Percentiles rank a stretch among this genome's conserved stretches.
These are phyloP conservation scores for Echinometra lucunter DNA, from an alignment of 53 echinoderm and acorn worm genomes.

Conservation along the genomic window DNA sequence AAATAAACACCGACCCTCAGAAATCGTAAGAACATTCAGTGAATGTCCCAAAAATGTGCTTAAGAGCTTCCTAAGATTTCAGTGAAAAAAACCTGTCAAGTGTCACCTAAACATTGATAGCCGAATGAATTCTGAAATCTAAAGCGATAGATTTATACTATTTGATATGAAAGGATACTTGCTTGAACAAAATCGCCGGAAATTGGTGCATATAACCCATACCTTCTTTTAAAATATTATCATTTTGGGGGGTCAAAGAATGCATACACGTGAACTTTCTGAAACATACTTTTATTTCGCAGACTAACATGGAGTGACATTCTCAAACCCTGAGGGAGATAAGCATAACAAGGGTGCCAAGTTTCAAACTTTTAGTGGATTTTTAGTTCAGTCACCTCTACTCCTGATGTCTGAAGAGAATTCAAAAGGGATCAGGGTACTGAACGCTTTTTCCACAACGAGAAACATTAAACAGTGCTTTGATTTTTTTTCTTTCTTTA, in stretches of 20 bases:
- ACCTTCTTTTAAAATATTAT: background rate
- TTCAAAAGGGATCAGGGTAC: background rate
- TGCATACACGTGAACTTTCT: no score
- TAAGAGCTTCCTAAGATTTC: background rate
- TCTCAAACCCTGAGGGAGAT: background rate
- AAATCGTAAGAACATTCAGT: background rate
- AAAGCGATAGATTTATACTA: background rate
- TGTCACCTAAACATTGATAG: background rate
- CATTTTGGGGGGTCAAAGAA: background rate
- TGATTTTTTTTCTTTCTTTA: no score
- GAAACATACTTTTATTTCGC: background rate
- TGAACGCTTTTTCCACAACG: background rate
- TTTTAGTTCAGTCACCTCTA: slow-evolving; percentile 23
- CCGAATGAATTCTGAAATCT: no score
- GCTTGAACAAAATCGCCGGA: no score
- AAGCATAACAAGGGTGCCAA: background rate
- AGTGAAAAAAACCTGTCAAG: background rate
- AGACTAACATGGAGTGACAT: background rate
- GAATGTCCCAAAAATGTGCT: background rate
- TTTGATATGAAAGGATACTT: no score
- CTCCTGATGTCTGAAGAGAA: background rate
- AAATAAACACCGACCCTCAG: background rate
- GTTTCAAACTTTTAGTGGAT: background rate
- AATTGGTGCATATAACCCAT: background rate
- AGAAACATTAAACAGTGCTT: background rate